Percentiles rank a stretch among this genome's conserved stretches.
These are phyloP conservation scores for Tapera naevia DNA, from an alignment of 2,797 vertebrate species.

Conservation along the genomic window DNA sequence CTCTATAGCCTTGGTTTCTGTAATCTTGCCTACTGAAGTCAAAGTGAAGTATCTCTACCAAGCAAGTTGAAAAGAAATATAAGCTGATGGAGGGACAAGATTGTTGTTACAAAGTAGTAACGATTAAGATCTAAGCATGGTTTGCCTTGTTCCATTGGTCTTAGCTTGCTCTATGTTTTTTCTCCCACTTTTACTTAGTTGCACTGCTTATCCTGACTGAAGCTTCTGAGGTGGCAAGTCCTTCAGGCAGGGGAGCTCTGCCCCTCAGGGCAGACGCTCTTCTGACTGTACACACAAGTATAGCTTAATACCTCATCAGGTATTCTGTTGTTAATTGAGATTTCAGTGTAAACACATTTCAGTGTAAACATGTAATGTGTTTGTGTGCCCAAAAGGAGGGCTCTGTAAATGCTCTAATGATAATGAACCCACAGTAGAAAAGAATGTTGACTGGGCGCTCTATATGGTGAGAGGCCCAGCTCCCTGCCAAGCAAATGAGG, in stretches of 20 bases:
- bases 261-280: neutral
- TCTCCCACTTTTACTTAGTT: neutral
- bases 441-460: neutral
- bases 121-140: neutral
- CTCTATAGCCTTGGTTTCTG: neutral
- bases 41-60: neutral
- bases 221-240: neutral
- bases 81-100: neutral
- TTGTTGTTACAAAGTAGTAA: neutral
- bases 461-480: neutral
- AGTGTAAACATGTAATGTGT: neutral
- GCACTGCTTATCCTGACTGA: neutral
- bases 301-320: neutral
- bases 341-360: neutral
- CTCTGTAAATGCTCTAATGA: neutral
- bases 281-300: fast-evolving
- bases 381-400: neutral
- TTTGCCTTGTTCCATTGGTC: neutral
- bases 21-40: neutral
- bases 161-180: neutral
- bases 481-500: neutral
- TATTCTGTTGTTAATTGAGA: neutral
- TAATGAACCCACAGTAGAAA: neutral
- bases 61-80: neutral
- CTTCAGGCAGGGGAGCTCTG: neutral